These are phyloP conservation scores for Acropternis orthonyx DNA, from an alignment of 2,797 vertebrate genomes.

Conservation along the genomic window DNA sequence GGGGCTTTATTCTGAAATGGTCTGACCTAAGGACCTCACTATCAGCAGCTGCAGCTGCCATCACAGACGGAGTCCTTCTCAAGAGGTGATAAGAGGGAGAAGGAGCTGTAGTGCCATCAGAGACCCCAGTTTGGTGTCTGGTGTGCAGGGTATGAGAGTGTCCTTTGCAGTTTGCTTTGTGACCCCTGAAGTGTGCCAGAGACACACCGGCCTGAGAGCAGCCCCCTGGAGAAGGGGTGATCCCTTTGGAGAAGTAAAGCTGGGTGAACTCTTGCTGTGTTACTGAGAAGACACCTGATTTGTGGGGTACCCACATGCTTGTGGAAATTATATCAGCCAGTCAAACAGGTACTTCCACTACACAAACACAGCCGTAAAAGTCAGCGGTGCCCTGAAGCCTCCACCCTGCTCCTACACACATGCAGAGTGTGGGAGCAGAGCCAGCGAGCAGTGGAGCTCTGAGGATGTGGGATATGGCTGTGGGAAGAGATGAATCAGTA, in stretches of 20 bases:
- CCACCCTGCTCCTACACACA: rapidly evolving
- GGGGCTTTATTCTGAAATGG: slow-evolving; percentile 11
- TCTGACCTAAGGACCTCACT: neutral
- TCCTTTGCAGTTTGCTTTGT: neutral
- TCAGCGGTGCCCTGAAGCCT: neutral
- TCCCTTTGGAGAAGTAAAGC: neutral
- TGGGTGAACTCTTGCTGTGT: neutral
- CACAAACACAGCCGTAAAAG: neutral
- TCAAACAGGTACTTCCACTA: neutral
- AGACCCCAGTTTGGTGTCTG: neutral
- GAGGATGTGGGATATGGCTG: neutral
- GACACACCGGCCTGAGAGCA: rapidly evolving
- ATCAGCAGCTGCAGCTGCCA: slow-evolving; percentile 28
- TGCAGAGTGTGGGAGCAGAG: rapidly evolving
- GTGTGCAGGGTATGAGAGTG: neutral
- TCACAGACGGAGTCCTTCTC: neutral
- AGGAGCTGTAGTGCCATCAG: neutral
- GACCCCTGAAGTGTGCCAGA: neutral
- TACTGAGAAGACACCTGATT: neutral
- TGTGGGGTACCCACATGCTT: neutral
- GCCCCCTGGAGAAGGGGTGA: neutral
- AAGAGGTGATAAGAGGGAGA: neutral
- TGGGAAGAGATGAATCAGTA: neutral
- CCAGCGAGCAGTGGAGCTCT: rapidly evolving
- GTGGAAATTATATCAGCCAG: neutral